Conservation (phyloP, 2,113 vertebrate species). For the Hoplias malabaricus region DNA sequence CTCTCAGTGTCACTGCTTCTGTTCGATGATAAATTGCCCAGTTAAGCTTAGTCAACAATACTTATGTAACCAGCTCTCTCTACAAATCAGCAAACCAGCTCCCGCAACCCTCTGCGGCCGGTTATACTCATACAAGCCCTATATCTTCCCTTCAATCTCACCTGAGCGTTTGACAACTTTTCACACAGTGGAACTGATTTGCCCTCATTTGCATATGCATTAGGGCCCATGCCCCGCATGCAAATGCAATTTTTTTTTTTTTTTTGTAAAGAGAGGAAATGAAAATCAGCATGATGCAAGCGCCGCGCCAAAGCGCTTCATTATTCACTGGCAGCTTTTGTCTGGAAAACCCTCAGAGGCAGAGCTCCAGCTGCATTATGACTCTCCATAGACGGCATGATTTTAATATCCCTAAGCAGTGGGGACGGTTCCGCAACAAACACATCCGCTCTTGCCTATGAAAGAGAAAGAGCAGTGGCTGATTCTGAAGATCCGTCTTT, state of each 20-base stretch:
- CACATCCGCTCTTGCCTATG: slow-evolving; percentile 20
- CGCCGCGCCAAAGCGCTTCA: slow-evolving; percentile 45
- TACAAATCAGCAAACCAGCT: not conserved
- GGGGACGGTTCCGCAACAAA: slow-evolving; percentile 26
- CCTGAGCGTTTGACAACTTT: not conserved
- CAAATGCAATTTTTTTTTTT: slow-evolving; percentile 29
- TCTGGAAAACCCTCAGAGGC: slow-evolving; percentile 45
- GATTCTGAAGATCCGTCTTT: not conserved
- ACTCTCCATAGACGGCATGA: slow-evolving; percentile 38
- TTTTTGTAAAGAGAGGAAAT: slow-evolving; percentile 40
- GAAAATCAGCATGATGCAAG: slow-evolving; percentile 34
- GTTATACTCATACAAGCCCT: not conserved
- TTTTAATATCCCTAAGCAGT: slow-evolving; percentile 53
- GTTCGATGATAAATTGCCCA: slow-evolving; percentile 14
- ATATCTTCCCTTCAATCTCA: not conserved
- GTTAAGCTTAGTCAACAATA: not conserved
- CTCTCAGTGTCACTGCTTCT: not conserved
- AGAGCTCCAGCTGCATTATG: slow-evolving; percentile 26
- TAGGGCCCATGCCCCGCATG: slow-evolving; percentile 18
- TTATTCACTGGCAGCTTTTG: slow-evolving; percentile 48
- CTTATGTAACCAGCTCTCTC: not conserved
- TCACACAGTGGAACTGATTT: slow-evolving; percentile 14
- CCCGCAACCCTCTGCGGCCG: not conserved
- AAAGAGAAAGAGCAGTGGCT: not conserved
- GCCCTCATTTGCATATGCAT: slow-evolving; percentile 36